These are phyloP conservation scores for Bungarus multicinctus DNA, from an alignment of 2,113 vertebrate species.

Conservation along the genomic window DNA sequence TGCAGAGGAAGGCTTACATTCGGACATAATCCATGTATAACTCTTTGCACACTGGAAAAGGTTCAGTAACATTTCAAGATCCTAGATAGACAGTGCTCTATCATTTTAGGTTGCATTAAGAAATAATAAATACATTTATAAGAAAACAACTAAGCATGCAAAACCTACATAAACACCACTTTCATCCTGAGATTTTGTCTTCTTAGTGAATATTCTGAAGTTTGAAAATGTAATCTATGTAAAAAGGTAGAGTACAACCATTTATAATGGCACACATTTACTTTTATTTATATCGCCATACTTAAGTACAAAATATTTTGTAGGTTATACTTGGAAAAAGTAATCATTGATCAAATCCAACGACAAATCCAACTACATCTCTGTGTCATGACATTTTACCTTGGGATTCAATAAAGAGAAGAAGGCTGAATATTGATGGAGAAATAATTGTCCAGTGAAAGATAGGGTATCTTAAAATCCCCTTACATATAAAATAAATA, in stretches of 20 bases:
- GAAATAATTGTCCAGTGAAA: not conserved
- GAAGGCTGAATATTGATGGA: not conserved
- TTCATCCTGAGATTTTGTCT: conserved; percentile 58
- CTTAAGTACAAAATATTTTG: conserved; percentile 46
- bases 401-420: not conserved
- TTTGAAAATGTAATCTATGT: conserved; percentile 35
- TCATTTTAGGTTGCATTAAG: not conserved
- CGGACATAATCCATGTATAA: not conserved
- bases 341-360: conserved; percentile 55
- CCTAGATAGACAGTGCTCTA: not conserved
- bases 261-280: conserved; percentile 35
- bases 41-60: not conserved
- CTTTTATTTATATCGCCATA: conserved; percentile 20
- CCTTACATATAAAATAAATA: not conserved
- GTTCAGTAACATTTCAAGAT: not conserved
- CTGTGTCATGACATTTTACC: not conserved
- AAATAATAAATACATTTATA: conserved; percentile 23
- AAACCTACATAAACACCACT: conserved; percentile 27
- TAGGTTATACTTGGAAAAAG: conserved; percentile 31
- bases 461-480: not conserved
- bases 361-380: conserved; percentile 25
- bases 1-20: not conserved
- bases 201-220: conserved; percentile 31
- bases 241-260: conserved; percentile 12
- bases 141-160: conserved; percentile 14